Conservation (phyloP, 2,113 vertebrate species). For the Chaetodon auriga region DNA sequence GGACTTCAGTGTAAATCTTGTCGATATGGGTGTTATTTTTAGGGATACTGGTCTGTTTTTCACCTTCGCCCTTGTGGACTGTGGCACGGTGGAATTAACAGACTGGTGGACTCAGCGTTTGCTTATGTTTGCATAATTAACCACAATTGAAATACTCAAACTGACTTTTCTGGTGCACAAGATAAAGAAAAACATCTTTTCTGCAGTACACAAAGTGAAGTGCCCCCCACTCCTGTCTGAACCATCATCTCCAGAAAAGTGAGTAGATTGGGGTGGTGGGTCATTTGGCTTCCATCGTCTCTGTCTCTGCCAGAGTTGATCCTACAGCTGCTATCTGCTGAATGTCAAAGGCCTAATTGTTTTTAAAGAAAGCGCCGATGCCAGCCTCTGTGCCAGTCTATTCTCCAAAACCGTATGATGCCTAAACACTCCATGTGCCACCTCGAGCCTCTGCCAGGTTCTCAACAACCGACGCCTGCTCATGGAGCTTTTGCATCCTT, state of each 20-base stretch:
- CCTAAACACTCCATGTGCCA: slow-evolving; percentile 66
- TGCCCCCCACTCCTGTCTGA: background rate
- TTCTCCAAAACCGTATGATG: slow-evolving; percentile 57
- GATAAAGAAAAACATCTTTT: too few relatives aligned
- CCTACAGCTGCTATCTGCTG: slow-evolving; percentile 61
- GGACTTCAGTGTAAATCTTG: too few relatives aligned
- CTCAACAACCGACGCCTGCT: slow-evolving; percentile 57
- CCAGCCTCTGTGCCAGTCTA: slow-evolving; percentile 40
- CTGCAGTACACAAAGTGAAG: fast-evolving
- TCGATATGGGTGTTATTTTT: too few relatives aligned
- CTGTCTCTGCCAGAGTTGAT: slow-evolving; percentile 46
- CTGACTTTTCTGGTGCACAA: too few relatives aligned
- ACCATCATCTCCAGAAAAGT: background rate
- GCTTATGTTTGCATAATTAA: too few relatives aligned
- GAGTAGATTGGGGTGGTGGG: slow-evolving; percentile 6
- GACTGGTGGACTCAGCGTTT: too few relatives aligned
- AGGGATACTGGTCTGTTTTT: too few relatives aligned
- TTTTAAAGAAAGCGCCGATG: slow-evolving; percentile 33
- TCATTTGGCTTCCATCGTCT: slow-evolving; percentile 37
- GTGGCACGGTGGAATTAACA: too few relatives aligned
- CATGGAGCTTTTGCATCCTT: slow-evolving; percentile 19
- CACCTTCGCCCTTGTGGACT: too few relatives aligned
- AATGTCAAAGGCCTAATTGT: slow-evolving; percentile 77
- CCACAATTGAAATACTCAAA: too few relatives aligned
- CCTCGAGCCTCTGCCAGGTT: slow-evolving; percentile 67